Base-by-base conservation (phyloP, 2,888 invertebrate genomes). In the Timema cristinae region DNA sequence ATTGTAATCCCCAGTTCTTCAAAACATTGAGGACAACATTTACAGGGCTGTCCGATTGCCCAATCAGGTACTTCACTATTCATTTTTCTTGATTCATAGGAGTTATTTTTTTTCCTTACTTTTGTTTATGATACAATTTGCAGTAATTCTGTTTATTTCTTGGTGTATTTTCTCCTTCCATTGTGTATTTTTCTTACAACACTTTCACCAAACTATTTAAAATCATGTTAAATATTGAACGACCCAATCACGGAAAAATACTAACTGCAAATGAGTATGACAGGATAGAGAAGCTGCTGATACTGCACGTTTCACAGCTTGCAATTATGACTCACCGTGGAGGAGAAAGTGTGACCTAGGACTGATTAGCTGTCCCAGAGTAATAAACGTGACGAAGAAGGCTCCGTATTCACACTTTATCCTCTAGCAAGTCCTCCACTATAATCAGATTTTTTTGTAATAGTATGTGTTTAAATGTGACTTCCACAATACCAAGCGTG, bases 1-100 rank as follows among this genome's bases (percentile, higher is more conserved):
- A 68, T 16, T 13, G 4, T 68, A 68, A 51, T 54, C 63, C 10
- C 47, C 9, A 32, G 0, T n/a, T 63, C 32, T 16, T 32, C 63
- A 63, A 63, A 63, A 13, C 63, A 63, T 63, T 63, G 16, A 8
- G 32, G 47, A 15, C 63, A 0, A 32, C 63, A 63, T 32, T 63
- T 63, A 51, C 54, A 68, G 32, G 11, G 54, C 9, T 7, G 6
- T 68, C 32, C 68, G 15, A 54, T 32, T 68, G 32, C n/a, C 10
- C 54, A 47, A 68, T 16, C 68, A 54, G 54, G 68, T n/a, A 54
- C 47, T 9, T 7, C 52, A 52, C 32, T n/a, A 32, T 68, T 54
- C 1, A 9, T 68, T 51, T 52, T 69, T 69, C 49, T 69, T 47
- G 59, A 32, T 61, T 16, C 16, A 63, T 32, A 63, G 16, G 10